Evolutionary conservation across 2,113 vertebrate genomes (phyloP).

Genomic region (Ammospiza nelsoni): DNA sequence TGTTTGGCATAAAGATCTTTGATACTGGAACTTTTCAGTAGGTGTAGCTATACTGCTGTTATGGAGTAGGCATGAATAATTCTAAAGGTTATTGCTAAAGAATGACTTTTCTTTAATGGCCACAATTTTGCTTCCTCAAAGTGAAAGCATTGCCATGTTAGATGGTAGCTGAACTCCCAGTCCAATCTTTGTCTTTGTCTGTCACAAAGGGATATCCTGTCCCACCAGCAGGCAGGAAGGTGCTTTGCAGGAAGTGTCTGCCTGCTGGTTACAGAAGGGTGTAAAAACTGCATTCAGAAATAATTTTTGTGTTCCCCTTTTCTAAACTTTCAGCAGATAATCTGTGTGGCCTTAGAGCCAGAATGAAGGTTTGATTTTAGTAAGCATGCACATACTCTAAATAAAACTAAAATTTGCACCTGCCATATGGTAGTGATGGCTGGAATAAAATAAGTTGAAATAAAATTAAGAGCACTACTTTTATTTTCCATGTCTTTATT

Average conservation of each 20-base stretch:
- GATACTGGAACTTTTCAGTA: not conserved
- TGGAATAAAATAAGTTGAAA: not conserved
- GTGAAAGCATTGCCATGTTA: not conserved
- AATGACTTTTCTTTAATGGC: not conserved
- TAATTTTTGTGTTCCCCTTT: not conserved
- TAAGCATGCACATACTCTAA: not conserved
- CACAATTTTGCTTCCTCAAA: not conserved
- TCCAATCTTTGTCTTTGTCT: not conserved
- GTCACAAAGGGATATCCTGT: not conserved
- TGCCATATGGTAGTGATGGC: not conserved
- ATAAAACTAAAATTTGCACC: not conserved
- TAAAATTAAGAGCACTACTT: not conserved
- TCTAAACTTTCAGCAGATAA: not conserved
- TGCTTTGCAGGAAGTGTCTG: not conserved
- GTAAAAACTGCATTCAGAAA: not conserved
- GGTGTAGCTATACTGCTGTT: not conserved
- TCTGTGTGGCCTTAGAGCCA: not conserved
- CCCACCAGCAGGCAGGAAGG: not conserved
- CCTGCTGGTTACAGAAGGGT: not conserved
- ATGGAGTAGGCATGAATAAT: not conserved
- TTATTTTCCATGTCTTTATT: not conserved
- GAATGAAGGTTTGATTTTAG: not conserved
- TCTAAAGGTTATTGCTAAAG: not conserved
- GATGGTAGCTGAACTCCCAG: not conserved
- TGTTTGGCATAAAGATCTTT: not conserved